Evolutionary conservation across 1,140 invertebrate species (phyloP).

Genomic region (Hyles euphorbiae): DNA sequence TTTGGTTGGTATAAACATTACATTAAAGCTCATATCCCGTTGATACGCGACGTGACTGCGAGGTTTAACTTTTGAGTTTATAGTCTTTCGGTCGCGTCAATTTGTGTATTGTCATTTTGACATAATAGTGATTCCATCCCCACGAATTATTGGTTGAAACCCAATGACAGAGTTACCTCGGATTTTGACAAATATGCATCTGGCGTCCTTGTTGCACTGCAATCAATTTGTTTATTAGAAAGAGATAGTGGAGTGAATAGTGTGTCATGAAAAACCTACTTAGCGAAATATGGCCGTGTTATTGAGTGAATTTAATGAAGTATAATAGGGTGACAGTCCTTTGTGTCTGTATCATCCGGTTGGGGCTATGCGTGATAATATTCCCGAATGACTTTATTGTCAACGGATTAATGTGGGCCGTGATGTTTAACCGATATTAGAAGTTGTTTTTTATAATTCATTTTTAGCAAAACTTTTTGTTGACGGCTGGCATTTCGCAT

Average conservation of each 20-base stretch:
- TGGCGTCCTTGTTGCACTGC: constrained; percentile 28
- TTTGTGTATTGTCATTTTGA: constrained; percentile 72
- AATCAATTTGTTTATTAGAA: constrained; percentile 10
- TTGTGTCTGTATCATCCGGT: constrained; percentile 37
- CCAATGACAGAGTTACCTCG: constrained; percentile 55
- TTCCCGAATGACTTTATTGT: constrained; percentile 47
- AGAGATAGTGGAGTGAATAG: constrained; percentile 27
- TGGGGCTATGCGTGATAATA: constrained; percentile 38
- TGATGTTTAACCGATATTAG: constrained; percentile 20
- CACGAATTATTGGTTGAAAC: constrained; percentile 64
- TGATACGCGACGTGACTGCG: no score
- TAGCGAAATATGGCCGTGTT: constrained; percentile 56
- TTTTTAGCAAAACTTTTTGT: no score
- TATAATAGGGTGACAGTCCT: constrained; percentile 52
- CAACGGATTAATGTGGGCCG: constrained; percentile 18
- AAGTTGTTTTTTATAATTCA: constrained; percentile 7
- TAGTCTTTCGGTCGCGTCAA: constrained; percentile 69
- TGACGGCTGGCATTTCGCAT: no score
- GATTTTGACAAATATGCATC: constrained; percentile 43
- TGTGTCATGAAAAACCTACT: constrained; percentile 52
- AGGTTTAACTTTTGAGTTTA: constrained; percentile 65
- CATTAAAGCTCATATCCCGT: no score
- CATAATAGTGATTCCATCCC: constrained; percentile 70
- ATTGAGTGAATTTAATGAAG: constrained; percentile 62
- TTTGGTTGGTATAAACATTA: no score